A percentile compares a stretch with the other conserved stretches of the same genome.
These are phyloP conservation scores for Perca flavescens DNA, from an alignment of 2,113 vertebrate species.

Conservation along the genomic window DNA sequence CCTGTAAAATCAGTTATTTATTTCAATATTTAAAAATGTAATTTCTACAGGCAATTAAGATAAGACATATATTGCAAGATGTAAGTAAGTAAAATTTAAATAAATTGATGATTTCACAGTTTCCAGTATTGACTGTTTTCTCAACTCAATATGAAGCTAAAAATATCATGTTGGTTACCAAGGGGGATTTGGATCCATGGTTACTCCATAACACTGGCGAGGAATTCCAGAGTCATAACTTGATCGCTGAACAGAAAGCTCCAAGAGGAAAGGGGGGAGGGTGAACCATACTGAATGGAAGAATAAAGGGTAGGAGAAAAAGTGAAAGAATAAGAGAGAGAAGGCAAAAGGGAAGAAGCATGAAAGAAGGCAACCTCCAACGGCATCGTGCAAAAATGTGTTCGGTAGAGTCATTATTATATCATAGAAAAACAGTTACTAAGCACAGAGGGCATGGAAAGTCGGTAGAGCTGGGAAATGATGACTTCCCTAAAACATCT, in stretches of 20 bases:
- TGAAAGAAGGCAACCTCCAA: conserved; percentile 14
- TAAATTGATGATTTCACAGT: neutral
- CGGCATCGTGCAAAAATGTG: conserved; percentile 12
- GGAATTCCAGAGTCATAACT: conserved; percentile 59
- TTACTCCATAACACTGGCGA: conserved; percentile 52
- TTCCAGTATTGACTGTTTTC: neutral
- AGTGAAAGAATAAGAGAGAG: neutral
- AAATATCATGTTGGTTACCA: neutral
- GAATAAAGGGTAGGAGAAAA: neutral
- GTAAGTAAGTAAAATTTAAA: neutral
- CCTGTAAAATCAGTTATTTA: neutral
- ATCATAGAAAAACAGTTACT: conserved; percentile 45
- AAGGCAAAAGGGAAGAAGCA: neutral
- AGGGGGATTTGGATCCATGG: conserved; percentile 34
- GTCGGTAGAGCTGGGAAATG: conserved; percentile 60
- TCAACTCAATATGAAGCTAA: neutral
- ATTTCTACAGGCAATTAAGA: neutral
- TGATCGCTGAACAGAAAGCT: conserved; percentile 20
- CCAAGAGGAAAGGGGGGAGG: neutral
- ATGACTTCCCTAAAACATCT: conserved; percentile 65
- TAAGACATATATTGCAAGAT: neutral
- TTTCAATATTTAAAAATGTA: neutral
- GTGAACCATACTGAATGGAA: neutral
- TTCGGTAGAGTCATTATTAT: conserved; percentile 57
- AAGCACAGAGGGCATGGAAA: conserved; percentile 68